These are phyloP conservation scores for Scatophagus argus DNA, from an alignment of 2,113 vertebrate genomes.

Conservation along the genomic window DNA sequence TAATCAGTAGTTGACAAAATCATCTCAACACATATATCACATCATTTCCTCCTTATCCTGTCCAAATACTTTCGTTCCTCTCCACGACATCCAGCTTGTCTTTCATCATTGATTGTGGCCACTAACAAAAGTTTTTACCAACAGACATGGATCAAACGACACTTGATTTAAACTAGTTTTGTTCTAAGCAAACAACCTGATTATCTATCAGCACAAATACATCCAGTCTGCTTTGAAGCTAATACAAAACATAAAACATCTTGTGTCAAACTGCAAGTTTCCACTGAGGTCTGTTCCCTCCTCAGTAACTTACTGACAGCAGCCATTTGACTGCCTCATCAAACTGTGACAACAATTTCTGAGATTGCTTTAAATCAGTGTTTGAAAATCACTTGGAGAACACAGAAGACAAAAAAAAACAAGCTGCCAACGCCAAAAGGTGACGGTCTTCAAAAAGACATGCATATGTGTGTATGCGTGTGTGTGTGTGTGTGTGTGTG, in stretches of 20 bases:
- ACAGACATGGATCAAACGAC: too few species aligned
- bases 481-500: slow-evolving; percentile 2
- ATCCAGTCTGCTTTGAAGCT: too few species aligned
- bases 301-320: slow-evolving; percentile 14
- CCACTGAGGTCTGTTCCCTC: slow-evolving; percentile 16
- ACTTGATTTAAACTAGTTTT: background rate
- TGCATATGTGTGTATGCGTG: background rate
- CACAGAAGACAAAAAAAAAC: slow-evolving; percentile 38
- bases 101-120: too few species aligned
- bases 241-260: too few species aligned
- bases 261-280: slow-evolving; percentile 1
- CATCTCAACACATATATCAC: too few species aligned
- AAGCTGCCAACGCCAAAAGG: background rate
- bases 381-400: background rate
- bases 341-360: background rate
- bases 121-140: too few species aligned
- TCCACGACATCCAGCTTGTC: too few species aligned
- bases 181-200: background rate
- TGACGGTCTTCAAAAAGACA: slow-evolving; percentile 25
- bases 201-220: background rate
- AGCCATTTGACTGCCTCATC: slow-evolving; percentile 18
- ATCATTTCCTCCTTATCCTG: too few species aligned
- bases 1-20: too few species aligned
- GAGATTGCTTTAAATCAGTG: slow-evolving; percentile 14
- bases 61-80: too few species aligned